Percentiles rank a stretch among this genome's conserved stretches.
phyloP scores from a whole-genome alignment of 2,888 invertebrate species.

The Ferrisia virgata region DNA sequence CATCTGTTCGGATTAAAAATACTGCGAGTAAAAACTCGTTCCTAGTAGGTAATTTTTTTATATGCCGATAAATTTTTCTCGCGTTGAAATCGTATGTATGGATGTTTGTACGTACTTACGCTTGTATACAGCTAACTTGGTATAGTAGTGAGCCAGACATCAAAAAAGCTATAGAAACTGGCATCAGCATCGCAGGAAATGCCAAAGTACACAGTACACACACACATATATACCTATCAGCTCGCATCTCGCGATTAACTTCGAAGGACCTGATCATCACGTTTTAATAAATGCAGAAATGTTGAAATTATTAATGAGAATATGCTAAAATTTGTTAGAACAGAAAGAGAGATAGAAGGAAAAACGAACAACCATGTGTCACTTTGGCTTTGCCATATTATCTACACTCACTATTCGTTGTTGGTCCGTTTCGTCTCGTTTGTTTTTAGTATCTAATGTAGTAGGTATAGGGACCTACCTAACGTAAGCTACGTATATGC shows the following conservation, averaged over 20 bases:
- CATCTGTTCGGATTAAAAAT: neutral
- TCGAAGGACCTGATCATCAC: constrained; percentile 18
- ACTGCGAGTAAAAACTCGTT: neutral
- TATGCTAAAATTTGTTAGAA: neutral
- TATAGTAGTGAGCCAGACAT: too few species aligned
- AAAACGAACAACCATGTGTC: neutral
- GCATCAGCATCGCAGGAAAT: neutral
- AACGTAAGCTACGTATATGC: too few species aligned
- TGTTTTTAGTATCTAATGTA: too few species aligned
- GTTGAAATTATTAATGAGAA: constrained; percentile 8
- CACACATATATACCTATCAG: too few species aligned
- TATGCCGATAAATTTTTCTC: neutral
- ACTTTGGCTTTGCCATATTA: neutral
- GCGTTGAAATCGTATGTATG: neutral
- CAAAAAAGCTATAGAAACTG: neutral
- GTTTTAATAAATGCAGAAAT: constrained; percentile 19
- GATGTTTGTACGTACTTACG: too few species aligned
- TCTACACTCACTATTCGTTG: neutral
- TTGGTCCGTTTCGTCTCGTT: too few species aligned
- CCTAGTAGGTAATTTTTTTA: neutral
- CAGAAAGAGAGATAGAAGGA: neutral
- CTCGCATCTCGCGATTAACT: neutral
- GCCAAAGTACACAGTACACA: too few species aligned
- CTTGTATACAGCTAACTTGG: too few species aligned
- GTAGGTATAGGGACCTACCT: too few species aligned